Evolutionary conservation across 2,113 vertebrate species (phyloP).

Genomic region (Menura novaehollandiae): DNA sequence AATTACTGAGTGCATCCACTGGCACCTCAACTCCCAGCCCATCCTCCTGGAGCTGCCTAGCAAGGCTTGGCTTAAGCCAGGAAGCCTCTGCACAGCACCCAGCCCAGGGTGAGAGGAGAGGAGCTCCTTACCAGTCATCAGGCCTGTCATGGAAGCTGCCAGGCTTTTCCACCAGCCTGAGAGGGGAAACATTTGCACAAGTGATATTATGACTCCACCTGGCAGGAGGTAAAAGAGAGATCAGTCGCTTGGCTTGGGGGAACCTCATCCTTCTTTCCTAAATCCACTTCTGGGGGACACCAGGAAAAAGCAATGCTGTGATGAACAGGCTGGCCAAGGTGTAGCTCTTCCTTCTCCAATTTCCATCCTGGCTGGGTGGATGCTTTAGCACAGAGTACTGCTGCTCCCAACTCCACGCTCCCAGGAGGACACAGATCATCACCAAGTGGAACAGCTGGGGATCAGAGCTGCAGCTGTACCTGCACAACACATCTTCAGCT

Average conservation of each 20-base stretch:
- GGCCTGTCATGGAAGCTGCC: neutral
- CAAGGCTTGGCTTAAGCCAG: neutral
- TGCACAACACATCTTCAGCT: neutral
- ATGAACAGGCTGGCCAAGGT: fast-evolving
- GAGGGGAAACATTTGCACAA: neutral
- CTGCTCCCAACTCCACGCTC: neutral
- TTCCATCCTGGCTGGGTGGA: neutral
- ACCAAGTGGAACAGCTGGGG: fast-evolving
- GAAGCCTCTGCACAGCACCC: neutral
- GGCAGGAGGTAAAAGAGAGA: neutral
- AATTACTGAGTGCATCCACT: neutral
- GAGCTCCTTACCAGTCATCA: neutral
- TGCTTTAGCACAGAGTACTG: neutral
- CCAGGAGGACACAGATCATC: neutral
- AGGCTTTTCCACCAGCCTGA: neutral
- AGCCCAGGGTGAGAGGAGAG: neutral
- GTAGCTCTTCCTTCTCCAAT: neutral
- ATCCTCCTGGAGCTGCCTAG: neutral
- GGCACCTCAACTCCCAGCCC: neutral
- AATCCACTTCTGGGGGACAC: neutral
- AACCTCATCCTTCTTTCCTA: neutral
- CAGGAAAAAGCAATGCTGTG: neutral
- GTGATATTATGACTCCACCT: neutral
- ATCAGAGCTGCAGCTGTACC: neutral
- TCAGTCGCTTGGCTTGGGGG: neutral